Evolutionary conservation across 2,888 invertebrate genomes (phyloP).

Genomic region (Xanthorhoe spadicearia): DNA sequence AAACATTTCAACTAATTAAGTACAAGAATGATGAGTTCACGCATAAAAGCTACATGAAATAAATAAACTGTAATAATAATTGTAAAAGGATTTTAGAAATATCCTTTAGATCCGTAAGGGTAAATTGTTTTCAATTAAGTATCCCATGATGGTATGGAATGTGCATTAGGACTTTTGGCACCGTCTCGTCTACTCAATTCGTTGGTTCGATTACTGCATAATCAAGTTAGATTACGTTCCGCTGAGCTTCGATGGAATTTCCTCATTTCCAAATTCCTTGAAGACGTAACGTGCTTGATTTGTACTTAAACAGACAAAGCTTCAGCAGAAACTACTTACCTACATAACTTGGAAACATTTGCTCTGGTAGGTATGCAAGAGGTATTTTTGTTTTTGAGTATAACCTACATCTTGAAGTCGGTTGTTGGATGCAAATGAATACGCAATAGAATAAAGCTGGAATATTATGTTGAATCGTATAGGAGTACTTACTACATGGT

Average conservation of each 20-base stretch:
- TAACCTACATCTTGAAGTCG: not conserved
- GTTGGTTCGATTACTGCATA: slow-evolving; percentile 52
- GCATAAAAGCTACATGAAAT: too few species aligned
- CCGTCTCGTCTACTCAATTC: slow-evolving; percentile 45
- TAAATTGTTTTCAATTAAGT: slow-evolving; percentile 8
- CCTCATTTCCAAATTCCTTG: slow-evolving; percentile 46
- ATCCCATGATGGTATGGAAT: slow-evolving; percentile 27
- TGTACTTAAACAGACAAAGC: slow-evolving; percentile 21
- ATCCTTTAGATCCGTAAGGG: too few species aligned
- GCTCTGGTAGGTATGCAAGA: slow-evolving; percentile 4
- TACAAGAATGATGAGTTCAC: too few species aligned
- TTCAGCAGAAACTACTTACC: slow-evolving; percentile 1
- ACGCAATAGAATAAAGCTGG: too few species aligned
- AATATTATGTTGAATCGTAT: too few species aligned
- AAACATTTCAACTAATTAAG: too few species aligned
- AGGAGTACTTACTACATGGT: too few species aligned
- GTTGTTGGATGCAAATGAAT: too few species aligned
- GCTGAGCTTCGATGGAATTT: slow-evolving; percentile 47
- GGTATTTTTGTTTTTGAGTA: not conserved
- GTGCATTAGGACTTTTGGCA: slow-evolving; percentile 43
- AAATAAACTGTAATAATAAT: too few species aligned
- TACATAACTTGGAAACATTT: not conserved
- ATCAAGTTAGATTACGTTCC: slow-evolving; percentile 50
- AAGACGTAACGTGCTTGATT: slow-evolving; percentile 31
- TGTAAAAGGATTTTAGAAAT: too few species aligned